These are phyloP conservation scores for Holothuria scabra DNA, from an alignment of 53 echinoderm and acorn worm genomes.

Conservation along the genomic window DNA sequence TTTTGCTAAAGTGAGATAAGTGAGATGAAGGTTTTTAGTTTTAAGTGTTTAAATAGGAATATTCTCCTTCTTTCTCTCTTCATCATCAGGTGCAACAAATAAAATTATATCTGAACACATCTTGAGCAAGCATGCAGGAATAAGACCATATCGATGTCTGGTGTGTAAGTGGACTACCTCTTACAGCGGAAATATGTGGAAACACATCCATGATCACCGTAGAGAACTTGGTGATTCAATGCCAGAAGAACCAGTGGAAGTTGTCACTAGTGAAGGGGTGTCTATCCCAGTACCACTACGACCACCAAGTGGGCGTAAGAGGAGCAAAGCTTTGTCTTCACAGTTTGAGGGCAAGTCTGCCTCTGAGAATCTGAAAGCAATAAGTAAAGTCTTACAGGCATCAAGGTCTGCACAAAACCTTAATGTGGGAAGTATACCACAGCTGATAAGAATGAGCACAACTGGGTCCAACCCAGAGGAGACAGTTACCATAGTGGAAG, in stretches of 20 bases:
- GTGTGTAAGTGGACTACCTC: slow-evolving; percentile 89
- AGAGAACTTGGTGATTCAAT: slow-evolving; percentile 74
- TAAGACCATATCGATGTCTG: slow-evolving; percentile 81
- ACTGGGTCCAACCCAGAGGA: slow-evolving; percentile 8
- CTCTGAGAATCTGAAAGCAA: slow-evolving; percentile 23
- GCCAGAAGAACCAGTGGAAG: slow-evolving; percentile 62
- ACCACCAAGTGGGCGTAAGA: slow-evolving; percentile 59
- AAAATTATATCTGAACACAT: slow-evolving; percentile 93
- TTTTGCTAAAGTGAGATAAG: no score
- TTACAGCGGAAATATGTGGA: slow-evolving; percentile 99
- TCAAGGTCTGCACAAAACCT: slow-evolving; percentile 4
- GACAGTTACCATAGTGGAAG: slow-evolving; percentile 32
- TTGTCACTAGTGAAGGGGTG: slow-evolving; percentile 50
- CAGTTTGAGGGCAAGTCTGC: slow-evolving; percentile 14
- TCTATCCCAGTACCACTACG: slow-evolving; percentile 59
- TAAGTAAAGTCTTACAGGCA: slow-evolving; percentile 8
- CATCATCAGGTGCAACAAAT: slow-evolving; percentile 96
- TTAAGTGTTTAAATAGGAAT: background rate
- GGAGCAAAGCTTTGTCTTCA: slow-evolving; percentile 23
- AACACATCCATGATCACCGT: slow-evolving; percentile 86
- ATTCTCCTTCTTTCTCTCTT: background rate
- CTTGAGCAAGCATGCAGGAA: slow-evolving; percentile 82
- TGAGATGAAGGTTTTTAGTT: background rate
- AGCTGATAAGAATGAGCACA: slow-evolving; percentile 1
- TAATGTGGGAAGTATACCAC: background rate